Base-by-base conservation (phyloP, 2,113 vertebrate species). In the Channa maculata region DNA sequence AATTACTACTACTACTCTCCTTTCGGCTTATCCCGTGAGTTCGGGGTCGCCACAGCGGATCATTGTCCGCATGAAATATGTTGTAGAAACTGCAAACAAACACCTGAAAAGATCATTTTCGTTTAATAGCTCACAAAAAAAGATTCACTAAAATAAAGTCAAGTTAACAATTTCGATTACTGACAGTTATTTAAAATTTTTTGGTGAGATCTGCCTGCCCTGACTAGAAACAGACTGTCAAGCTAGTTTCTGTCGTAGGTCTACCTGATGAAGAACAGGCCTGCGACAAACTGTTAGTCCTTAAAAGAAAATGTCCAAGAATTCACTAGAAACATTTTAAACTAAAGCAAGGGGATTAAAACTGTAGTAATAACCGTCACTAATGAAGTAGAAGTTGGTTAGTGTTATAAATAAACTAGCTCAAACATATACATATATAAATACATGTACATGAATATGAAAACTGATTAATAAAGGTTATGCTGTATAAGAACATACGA, bases 51-150 rank as follows among this genome's bases (percentile, higher is more conserved):
- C n/a, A n/a, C n/a, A n/a, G n/a, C n/a, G n/a, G n/a, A n/a, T n/a
- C n/a, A n/a, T n/a, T n/a, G n/a, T n/a, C n/a, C n/a, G n/a, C n/a
- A n/a, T n/a, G 24, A 24, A 24, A 24, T 24, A 24, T 24, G 24
- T 24, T 24, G 24, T 24, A 24, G 24, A 24, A 13, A 46, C 45
- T 46, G 3, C n/a, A 15, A 15, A 36, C 24, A 64, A 34, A 70
- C 33, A 75, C 5, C 2, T 38, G 12, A 15, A 44, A 63, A 67
- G 41, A 75, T 79, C 3, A 68, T 61, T 64, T 34, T 41, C 0
- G 0, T 86, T 86, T 83, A 79, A 80, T 86, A 57, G 1, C 43
- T 66, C 55, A 81, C 52, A 24, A 24, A 24, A 79, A 84, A 58
- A 43, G 1, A 39, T 45, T 14, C 15, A 36, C 12, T 72, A 67